Base-by-base conservation (phyloP, 2,888 invertebrate genomes). In the Sarcophaga caerulescens region DNA sequence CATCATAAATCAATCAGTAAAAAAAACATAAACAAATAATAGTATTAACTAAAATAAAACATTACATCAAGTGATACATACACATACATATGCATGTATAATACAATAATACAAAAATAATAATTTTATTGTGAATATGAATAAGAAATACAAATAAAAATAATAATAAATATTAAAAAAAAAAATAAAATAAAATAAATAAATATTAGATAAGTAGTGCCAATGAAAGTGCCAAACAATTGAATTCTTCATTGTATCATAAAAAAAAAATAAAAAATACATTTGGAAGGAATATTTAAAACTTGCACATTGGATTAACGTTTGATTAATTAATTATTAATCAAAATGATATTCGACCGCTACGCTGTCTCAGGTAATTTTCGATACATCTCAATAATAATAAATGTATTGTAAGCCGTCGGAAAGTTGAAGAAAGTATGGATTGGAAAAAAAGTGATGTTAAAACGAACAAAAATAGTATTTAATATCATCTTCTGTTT, bases 321-420 rank as follows among this genome's bases (percentile, higher is more conserved):
- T n/a, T n/a, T n/a, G 45, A n/a, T 52, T 19, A 21, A 82, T 71
- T 66, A 66, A 60, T 35, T 59, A n/a, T 52, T 19, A 21, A 52
- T 23, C 57, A 88, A 85, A 77, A 93, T 93, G 93, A 89, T 93
- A 88, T 93, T 91, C 88, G 93, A 93, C 88, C 92, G 92, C 57
- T 92, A 91, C 90, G 91, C 90, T 85, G 91, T 92, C 90, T 90
- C 93, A 93, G 93, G 93, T 93, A 90, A 60, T 76, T 82, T 63
- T 68, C 23, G 8, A 6, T 65, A 63, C 14, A 52, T 14, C 4
- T 14, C 10, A 17, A 52, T 52, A 52, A 17, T 17, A 52, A 52
- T 12, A 52, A 14, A 52, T 52, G 52, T 17, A 12, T 3, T 14
- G 14, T 12, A 52, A 17, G 14, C 52, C 52, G 52, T 52, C 52